Percentiles rank a stretch among this genome's conserved stretches.
These are phyloP conservation scores for Myxocyprinus asiaticus DNA, from an alignment of 2,113 vertebrate species.

Conservation along the genomic window DNA sequence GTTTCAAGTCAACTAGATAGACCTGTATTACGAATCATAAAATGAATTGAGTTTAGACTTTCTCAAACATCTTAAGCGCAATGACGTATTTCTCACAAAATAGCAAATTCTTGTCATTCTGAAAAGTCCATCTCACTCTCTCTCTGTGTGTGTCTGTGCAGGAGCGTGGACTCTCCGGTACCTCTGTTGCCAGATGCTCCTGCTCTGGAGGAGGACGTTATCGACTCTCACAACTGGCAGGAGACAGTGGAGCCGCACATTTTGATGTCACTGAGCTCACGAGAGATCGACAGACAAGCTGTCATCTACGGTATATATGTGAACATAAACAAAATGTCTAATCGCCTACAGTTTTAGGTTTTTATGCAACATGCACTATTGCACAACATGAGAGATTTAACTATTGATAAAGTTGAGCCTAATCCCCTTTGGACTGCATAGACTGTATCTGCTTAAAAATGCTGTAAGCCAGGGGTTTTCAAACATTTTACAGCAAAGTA, in stretches of 20 bases:
- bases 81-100: too few relatives aligned
- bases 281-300: slow-evolving; percentile 88
- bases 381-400: too few relatives aligned
- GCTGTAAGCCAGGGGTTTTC: too few relatives aligned
- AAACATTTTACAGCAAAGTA: too few relatives aligned
- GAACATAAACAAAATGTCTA: not conserved
- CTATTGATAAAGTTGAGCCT: too few relatives aligned
- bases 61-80: too few relatives aligned
- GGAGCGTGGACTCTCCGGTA: slow-evolving; percentile 83
- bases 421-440: too few relatives aligned
- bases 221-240: slow-evolving; percentile 87
- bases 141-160: slow-evolving; percentile 49
- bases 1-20: too few relatives aligned
- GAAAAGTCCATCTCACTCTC: not conserved
- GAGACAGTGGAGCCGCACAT: slow-evolving; percentile 80
- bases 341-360: not conserved
- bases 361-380: not conserved
- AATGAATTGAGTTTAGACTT: too few relatives aligned
- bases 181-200: slow-evolving; percentile 79
- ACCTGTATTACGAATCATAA: too few relatives aligned
- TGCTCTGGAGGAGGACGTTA: slow-evolving; percentile 83
- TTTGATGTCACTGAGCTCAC: slow-evolving; percentile 73
- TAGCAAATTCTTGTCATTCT: not conserved
- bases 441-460: too few relatives aligned
- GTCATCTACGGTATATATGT: slow-evolving; percentile 85